Evolutionary conservation across 1,140 invertebrate species (phyloP), one percentile per base, ranked within the genome.

Genomic region (Drosophila virilis): DNA sequence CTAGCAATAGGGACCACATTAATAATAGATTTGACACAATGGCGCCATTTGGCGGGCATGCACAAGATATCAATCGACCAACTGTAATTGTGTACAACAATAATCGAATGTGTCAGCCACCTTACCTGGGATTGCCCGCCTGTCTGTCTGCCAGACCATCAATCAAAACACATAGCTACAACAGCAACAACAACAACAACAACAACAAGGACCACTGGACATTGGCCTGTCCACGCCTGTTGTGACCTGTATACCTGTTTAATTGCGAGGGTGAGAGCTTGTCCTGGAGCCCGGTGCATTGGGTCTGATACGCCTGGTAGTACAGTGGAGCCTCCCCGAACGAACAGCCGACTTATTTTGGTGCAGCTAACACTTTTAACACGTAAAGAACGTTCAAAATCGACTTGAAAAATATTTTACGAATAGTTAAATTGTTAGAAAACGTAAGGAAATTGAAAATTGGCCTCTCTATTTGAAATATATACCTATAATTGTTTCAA

Each of bases 41-140:
- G 64, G 66, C 37, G 67, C 55, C 75, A 86, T 78, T 82, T 78
- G 81, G 64, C 72, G 66, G 37, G 57, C 72, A 72, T 75, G 37
- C 51, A 52, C 62, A 54, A 66, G 80, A 77, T 52, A 60, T 55
- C 42, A 66, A 71, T 74, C 52, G 38, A 15, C 52, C 13, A 55
- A 55, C 28, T 50, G 54, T 59, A 74, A 74, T 58, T 57, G 66
- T 50, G 51, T 43, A 58, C 37, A 17, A 35, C 64, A 58, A 42
- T 57, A 70, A 60, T 71, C 73, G 33, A 69, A 61, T 50, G 54
- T 38, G 28, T 28, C 54, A 45, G 68, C 52, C 45, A 72, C 8
- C 37, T 22, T 62, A 45, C 33, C 57, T 40, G 33, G 17, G 42
- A 12, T 35, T 8, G 13, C 9, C 10, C 37, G 45, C 22, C 52